Conservation (phyloP, 2,797 vertebrate genomes). For the Clamator glandarius region DNA sequence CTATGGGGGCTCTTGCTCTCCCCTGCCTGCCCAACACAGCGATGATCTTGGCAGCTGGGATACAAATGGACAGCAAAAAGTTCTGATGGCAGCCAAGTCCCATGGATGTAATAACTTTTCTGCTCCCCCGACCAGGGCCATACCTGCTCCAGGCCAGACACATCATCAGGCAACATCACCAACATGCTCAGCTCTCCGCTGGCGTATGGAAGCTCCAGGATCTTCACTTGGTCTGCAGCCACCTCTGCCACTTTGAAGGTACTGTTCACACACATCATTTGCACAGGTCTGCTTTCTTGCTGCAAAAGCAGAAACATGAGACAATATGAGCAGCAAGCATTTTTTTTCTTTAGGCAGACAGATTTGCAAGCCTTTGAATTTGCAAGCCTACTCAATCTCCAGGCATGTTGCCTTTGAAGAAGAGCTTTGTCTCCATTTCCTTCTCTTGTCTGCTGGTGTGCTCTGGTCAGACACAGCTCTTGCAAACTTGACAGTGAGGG, state of each 20-base stretch:
- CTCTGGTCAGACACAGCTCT: not conserved
- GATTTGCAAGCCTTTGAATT: not conserved
- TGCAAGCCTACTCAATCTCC: fast-evolving
- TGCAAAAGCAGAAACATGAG: not conserved
- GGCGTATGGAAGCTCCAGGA: not conserved
- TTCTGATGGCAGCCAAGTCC: not conserved
- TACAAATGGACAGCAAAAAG: not conserved
- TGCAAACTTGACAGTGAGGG: not conserved
- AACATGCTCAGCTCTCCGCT: not conserved
- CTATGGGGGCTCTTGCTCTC: not conserved
- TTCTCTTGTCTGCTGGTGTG: no score
- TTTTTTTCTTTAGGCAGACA: not conserved
- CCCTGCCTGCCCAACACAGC: not conserved
- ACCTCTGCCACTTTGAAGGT: not conserved
- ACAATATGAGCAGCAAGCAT: fast-evolving
- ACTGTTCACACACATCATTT: not conserved
- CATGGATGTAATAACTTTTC: not conserved
- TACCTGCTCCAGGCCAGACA: slow-evolving; percentile 3
- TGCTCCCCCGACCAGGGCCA: not conserved
- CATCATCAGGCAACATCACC: not conserved
- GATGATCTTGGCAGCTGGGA: fast-evolving
- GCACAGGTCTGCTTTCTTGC: slow-evolving; percentile 6
- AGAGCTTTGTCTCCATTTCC: not conserved
- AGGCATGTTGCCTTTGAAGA: not conserved
- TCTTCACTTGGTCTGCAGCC: not conserved